Evolutionary conservation across 2,797 vertebrate species (phyloP).

Genomic region (Hylomyscus alleni): DNA sequence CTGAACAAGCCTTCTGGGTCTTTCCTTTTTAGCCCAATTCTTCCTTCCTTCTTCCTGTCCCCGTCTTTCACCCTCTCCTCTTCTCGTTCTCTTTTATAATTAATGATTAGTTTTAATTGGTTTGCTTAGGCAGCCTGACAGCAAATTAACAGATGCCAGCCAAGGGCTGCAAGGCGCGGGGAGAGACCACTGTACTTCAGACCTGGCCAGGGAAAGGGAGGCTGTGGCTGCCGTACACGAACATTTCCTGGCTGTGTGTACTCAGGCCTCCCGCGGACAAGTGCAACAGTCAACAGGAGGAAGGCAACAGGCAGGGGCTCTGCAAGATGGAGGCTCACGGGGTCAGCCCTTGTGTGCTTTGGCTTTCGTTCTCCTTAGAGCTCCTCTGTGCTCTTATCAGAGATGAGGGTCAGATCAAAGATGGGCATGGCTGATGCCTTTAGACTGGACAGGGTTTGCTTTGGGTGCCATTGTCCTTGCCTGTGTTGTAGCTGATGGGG

Average conservation of each 20-base stretch:
- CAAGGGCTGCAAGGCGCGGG: constrained; percentile 84
- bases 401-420: background rate
- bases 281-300: background rate
- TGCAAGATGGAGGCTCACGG: fast-evolving
- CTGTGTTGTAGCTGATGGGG: background rate
- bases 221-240: fast-evolving
- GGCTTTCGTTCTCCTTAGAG: background rate
- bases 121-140: constrained; percentile 91
- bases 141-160: constrained; percentile 89
- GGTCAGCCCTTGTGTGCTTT: background rate
- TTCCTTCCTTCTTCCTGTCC: constrained; percentile 30
- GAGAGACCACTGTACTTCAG: constrained; percentile 71
- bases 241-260: background rate
- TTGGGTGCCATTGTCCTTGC: background rate
- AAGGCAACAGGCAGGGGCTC: background rate
- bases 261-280: background rate
- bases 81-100: constrained; percentile 88
- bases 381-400: background rate
- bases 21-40: background rate
- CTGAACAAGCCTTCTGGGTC: background rate
- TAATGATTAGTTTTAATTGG: constrained; percentile 91
- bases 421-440: background rate
- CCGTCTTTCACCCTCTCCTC: constrained; percentile 52
- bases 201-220: background rate
- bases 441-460: background rate